These are phyloP conservation scores for Apus apus DNA, from an alignment of 2,113 vertebrate genomes.

Conservation along the genomic window DNA sequence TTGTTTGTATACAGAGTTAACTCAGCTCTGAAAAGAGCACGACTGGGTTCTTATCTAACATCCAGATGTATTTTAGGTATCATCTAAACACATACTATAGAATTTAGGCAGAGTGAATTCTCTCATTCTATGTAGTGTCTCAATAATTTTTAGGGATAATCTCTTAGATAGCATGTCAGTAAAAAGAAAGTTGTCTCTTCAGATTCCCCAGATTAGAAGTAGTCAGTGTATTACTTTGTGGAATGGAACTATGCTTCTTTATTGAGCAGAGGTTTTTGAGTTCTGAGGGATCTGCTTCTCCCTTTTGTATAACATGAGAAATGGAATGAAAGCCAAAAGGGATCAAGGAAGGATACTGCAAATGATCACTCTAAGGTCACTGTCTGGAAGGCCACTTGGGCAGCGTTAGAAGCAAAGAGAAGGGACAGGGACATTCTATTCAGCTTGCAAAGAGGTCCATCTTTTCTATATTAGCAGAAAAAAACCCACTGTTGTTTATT, in stretches of 20 bases:
- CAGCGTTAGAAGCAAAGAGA: neutral
- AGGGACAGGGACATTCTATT: neutral
- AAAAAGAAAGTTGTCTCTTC: neutral
- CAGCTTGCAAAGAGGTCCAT: neutral
- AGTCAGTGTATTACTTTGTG: neutral
- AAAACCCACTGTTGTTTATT: neutral
- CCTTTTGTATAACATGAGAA: neutral
- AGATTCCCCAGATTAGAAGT: neutral
- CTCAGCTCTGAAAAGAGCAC: neutral
- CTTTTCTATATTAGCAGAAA: neutral
- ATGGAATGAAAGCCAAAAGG: neutral
- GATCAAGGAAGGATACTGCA: neutral
- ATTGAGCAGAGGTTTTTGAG: neutral
- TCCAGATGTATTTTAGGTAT: neutral
- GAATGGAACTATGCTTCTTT: neutral
- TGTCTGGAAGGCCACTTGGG: neutral
- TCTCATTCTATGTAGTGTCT: neutral
- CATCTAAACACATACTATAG: neutral
- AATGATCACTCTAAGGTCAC: neutral
- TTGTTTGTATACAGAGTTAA: neutral
- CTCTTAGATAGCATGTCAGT: neutral
- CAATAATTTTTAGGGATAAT: neutral
- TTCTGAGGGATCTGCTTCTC: neutral
- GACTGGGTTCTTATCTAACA: neutral
- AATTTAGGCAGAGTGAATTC: neutral